phyloP scores from a whole-genome alignment of 2,888 invertebrate genomes.

The Nymphalis polychloros region DNA sequence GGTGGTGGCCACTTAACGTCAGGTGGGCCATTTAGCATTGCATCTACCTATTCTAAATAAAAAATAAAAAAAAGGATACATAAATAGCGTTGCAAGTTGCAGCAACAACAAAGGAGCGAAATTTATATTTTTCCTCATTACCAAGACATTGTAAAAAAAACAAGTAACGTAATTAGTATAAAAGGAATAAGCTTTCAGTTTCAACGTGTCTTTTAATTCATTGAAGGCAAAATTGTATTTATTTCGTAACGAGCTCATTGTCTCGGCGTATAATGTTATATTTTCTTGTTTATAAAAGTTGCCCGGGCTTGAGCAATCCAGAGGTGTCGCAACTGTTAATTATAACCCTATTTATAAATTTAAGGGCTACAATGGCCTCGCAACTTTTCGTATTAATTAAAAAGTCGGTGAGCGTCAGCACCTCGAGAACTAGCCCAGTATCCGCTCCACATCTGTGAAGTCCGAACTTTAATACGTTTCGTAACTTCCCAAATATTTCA shows the following conservation, averaged over 20 bases:
- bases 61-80: no score
- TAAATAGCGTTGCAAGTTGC: neutral
- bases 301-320: conserved; percentile 42
- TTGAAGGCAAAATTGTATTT: conserved; percentile 23
- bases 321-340: conserved; percentile 57
- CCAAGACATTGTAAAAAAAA: conserved; percentile 10
- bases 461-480: conserved; percentile 68
- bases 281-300: conserved; percentile 65
- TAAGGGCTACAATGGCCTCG: conserved; percentile 43
- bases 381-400: conserved; percentile 28
- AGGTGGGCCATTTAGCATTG: no score
- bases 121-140: conserved; percentile 15
- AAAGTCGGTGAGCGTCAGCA: conserved; percentile 40
- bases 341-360: conserved; percentile 50
- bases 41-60: no score
- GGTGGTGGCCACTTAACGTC: no score
- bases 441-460: conserved; percentile 35
- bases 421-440: conserved; percentile 21
- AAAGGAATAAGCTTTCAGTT: conserved; percentile 8
- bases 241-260: conserved; percentile 55
- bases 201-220: conserved; percentile 26
- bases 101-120: neutral
- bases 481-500: conserved; percentile 74
- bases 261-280: conserved; percentile 65
- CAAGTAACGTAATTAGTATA: conserved; percentile 18